Base-by-base conservation (phyloP, 2,888 invertebrate genomes). In the Caradrina kadenii region DNA sequence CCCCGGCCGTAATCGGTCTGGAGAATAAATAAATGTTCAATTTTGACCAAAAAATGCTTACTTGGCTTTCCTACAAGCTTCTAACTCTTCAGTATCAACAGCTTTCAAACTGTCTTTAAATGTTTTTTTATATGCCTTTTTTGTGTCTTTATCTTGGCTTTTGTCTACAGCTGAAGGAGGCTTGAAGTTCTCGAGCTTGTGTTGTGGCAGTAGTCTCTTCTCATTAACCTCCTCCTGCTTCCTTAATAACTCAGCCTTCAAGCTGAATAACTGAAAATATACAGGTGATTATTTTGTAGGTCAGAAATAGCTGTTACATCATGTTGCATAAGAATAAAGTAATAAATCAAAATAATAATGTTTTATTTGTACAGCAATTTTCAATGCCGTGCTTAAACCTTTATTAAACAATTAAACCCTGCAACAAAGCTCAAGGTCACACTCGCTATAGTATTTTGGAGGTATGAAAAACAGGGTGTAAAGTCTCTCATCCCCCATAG, bases 211-310 rank as follows among this genome's bases (percentile, higher is more conserved):
- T 31, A 94, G 93, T 86, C 97, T 98, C 8, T 97, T 97, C 87
- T 97, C 96, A 69, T 96, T 95, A 1, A 98, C 97, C 93, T 99
- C 98, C 84, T 98, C 97, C 92, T 98, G 98, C 92, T 99, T 99
- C 76, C 98, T 96, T 56, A 98, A 91, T 19, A 99, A 95, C 93
- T 99, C 99, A 0, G 99, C 99, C 94, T 99, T 99, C 73, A 99
- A 94, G 86, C 97, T 98, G n/a, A 98, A 93, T 62, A 98, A 89
- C 96, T 97, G 88, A 26, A 88, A 88, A 13, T 49, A 31, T 7
- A 50, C n/a, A 39, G 19, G 56, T 26, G 0, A 6, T 10, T 45
- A 50, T 61, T 39, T 61, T 5, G 17, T 17, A 26, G 7, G n/a
- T 13, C 17, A 45, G 5, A 17, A n/a, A 26, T 31, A 17, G 7